Evolutionary conservation across 2,113 vertebrate genomes (phyloP).

Genomic region (Apteryx owenii): DNA sequence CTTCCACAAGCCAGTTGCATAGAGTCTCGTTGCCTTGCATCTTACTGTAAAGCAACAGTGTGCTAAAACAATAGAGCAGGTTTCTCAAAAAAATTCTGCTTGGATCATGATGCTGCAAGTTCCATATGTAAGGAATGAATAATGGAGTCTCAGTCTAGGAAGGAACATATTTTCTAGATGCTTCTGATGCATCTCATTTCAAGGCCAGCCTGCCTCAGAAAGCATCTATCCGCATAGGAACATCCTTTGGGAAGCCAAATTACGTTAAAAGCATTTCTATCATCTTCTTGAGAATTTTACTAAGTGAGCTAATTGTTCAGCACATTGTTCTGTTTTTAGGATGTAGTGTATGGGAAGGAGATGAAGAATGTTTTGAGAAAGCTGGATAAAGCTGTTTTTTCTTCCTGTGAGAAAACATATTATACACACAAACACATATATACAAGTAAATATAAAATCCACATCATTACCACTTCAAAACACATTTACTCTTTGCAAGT

Average conservation of each 20-base stretch:
- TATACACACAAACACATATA: neutral
- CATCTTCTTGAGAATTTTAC: constrained; percentile 18
- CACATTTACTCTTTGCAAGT: neutral
- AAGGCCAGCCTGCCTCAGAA: neutral
- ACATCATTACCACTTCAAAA: neutral
- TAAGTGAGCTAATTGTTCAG: constrained; percentile 5
- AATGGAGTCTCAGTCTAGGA: neutral
- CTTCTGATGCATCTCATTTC: neutral
- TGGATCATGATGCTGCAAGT: neutral
- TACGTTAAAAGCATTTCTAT: constrained; percentile 38
- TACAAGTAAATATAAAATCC: neutral
- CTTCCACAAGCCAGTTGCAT: neutral
- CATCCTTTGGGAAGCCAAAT: constrained; percentile 20
- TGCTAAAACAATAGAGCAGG: neutral
- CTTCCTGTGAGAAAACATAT: neutral
- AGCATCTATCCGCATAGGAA: neutral
- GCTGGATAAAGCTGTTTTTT: neutral
- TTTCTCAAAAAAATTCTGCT: neutral
- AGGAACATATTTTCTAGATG: neutral
- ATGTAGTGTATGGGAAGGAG: constrained; percentile 3
- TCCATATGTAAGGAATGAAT: neutral
- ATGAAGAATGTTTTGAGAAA: constrained; percentile 48
- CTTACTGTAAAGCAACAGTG: neutral
- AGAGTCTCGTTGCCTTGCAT: neutral
- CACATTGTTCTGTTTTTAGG: constrained; percentile 2